Evolutionary conservation across 2,797 vertebrate genomes (phyloP).

Genomic region (Clarias fuscus): DNA sequence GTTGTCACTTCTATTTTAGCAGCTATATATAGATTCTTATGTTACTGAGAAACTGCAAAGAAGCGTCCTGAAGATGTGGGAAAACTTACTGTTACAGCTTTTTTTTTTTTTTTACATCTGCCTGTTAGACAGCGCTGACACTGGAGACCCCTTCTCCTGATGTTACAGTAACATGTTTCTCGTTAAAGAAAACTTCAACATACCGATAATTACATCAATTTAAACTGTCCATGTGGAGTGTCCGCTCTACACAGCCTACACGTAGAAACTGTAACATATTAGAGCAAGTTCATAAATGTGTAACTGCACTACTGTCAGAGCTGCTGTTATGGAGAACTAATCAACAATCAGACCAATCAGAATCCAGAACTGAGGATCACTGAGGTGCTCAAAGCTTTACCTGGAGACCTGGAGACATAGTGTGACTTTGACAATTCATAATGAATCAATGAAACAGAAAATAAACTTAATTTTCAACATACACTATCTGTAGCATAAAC

Average conservation of each 20-base stretch:
- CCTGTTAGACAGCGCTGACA: no score
- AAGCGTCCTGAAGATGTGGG: no score
- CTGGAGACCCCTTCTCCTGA: no score
- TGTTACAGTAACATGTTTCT: no score
- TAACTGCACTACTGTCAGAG: neutral
- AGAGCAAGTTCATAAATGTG: neutral
- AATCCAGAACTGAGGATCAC: neutral
- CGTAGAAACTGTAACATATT: neutral
- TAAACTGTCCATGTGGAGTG: no score
- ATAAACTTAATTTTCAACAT: neutral
- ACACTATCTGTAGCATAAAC: neutral
- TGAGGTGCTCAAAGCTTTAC: neutral
- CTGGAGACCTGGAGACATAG: neutral
- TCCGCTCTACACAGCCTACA: no score
- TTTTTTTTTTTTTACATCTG: no score
- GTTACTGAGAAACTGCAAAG: no score
- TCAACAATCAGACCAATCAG: neutral
- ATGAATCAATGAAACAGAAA: neutral
- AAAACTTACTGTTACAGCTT: no score
- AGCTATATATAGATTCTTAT: neutral
- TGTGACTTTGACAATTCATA: neutral
- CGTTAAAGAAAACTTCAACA: no score
- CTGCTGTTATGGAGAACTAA: neutral
- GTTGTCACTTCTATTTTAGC: neutral
- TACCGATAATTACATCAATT: no score